Base-by-base conservation (phyloP, 2,113 vertebrate species). In the Limnothrissa miodon region DNA sequence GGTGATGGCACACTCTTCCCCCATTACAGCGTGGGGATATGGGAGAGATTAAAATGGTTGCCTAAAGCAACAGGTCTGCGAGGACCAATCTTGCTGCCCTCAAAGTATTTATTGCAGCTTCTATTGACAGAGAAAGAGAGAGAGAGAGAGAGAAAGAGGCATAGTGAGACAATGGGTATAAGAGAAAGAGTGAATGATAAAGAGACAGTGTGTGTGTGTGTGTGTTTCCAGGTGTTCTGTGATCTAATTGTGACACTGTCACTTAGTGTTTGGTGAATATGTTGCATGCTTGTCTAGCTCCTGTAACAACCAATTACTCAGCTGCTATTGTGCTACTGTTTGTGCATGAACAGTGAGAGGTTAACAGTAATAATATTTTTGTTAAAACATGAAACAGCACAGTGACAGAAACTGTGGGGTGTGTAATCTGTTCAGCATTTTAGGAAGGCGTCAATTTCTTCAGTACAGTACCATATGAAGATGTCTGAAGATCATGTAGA, bases 21-120 rank as follows among this genome's bases (percentile, higher is more conserved):
- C 59, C 59, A 62, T 62, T 62, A 62, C 83, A 89, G 85, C 87
- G 89, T 90, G 89, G 90, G 89, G 87, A 21, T 78, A 85, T 91
- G 93, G 90, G 90, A 62, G 59, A n/a, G 93, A 93, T 93, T 89
- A 89, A 90, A 89, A 86, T 25, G 83, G 87, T 86, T 85, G 82
- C 89, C 84, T 86, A 81, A 87, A 91, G 90, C 89, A 85, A 89
- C 87, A 85, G 85, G 87, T 62, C 79, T 88, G 88, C 83, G 88
- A 88, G 86, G 88, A 88, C 86, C 88, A 84, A 87, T 90, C 84
- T 56, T 80, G 78, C 81, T 79, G 86, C 42, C 39, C 83, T 80
- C 80, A 66, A 62, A 86, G 78, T 84, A 86, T 90, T 89, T 87
- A 84, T 53, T 6, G 59, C 59, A 29, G 7, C 25, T 62, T 29